A percentile compares a stretch with the other conserved stretches of the same genome.
Conservation (phyloP, 2,113 vertebrate species). For the Rhynchopsitta pachyrhyncha region DNA sequence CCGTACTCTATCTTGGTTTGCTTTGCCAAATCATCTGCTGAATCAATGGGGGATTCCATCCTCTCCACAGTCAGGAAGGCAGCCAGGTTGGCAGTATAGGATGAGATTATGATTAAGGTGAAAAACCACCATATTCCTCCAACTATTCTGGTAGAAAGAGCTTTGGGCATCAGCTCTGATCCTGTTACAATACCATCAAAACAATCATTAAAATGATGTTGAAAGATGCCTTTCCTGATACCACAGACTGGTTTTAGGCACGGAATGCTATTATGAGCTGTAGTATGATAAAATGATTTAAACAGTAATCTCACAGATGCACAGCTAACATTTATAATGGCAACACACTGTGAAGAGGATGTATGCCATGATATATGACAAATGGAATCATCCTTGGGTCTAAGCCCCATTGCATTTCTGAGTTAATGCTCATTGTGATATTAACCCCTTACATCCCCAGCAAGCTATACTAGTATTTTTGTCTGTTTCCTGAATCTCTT, state of each 20-base stretch:
- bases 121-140: conserved; percentile 99
- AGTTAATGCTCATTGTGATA: neutral
- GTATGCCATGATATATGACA: conserved; percentile 42
- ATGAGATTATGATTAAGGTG: conserved; percentile 97
- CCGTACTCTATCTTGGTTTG: conserved; percentile 98
- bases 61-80: conserved; percentile 97
- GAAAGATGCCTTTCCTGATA: neutral
- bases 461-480: neutral
- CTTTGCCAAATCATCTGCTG: conserved; percentile 95
- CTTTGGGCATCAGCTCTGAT: conserved; percentile 98
- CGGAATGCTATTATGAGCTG: conserved; percentile 34
- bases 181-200: conserved; percentile 80
- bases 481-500: neutral
- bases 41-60: conserved; percentile 98
- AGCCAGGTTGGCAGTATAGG: conserved; percentile 97
- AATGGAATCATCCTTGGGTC: conserved; percentile 48
- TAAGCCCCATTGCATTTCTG: conserved; percentile 3
- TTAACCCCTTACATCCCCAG: neutral
- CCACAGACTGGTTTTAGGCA: conserved; percentile 8
- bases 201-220: conserved; percentile 57
- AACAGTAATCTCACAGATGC: conserved; percentile 38
- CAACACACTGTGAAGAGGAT: conserved; percentile 46
- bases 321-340: conserved; percentile 49
- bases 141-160: conserved; percentile 96
- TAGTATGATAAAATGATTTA: conserved; percentile 39